Evolutionary conservation across 2,888 invertebrate genomes (phyloP).

Genomic region (Silvanus unidentatus): DNA sequence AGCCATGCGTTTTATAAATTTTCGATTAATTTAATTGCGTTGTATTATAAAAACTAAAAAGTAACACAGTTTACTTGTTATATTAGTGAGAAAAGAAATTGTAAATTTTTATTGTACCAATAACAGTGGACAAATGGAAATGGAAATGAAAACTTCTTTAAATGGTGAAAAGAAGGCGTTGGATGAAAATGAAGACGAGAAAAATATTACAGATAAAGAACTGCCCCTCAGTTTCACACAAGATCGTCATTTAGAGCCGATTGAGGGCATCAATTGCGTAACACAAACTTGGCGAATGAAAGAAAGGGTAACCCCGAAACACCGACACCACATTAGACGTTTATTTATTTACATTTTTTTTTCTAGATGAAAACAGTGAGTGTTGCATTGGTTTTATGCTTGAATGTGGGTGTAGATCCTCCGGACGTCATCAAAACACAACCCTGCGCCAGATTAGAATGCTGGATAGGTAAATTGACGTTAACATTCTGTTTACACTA

Average conservation of each 20-base stretch:
- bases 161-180: too few species aligned
- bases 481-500: slow-evolving; percentile 23
- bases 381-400: slow-evolving; percentile 92
- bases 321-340: neutral
- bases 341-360: neutral
- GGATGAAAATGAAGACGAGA: slow-evolving; percentile 12
- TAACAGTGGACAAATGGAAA: too few species aligned
- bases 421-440: slow-evolving; percentile 97
- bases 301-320: slow-evolving; percentile 60
- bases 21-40: too few species aligned
- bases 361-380: slow-evolving; percentile 96
- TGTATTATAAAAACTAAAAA: too few species aligned
- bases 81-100: too few species aligned
- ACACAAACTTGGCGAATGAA: slow-evolving; percentile 88
- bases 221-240: slow-evolving; percentile 68
- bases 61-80: too few species aligned
- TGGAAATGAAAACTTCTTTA: too few species aligned
- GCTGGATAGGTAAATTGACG: slow-evolving; percentile 97
- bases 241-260: slow-evolving; percentile 67
- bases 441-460: slow-evolving; percentile 91
- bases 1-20: too few species aligned
- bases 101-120: too few species aligned
- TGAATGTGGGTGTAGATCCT: slow-evolving; percentile 99
- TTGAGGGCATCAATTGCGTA: slow-evolving; percentile 60
- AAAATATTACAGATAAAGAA: slow-evolving; percentile 53